Conservation (phyloP, 2,797 vertebrate species). For the Cephalopachus bancanus region DNA sequence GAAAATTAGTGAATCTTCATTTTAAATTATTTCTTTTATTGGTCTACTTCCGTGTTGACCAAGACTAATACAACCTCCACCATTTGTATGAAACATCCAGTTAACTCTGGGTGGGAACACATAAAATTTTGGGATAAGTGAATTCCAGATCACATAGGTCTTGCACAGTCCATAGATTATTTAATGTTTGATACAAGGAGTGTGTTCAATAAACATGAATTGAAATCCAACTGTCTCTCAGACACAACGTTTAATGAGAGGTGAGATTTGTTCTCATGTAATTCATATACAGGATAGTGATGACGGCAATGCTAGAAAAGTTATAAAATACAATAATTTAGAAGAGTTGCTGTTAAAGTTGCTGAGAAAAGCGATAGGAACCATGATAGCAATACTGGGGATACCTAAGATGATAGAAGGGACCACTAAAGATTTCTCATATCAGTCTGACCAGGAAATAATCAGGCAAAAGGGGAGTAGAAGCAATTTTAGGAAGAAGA, state of each 20-base stretch:
- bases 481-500: neutral
- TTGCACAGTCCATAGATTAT: neutral
- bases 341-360: neutral
- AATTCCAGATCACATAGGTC: neutral
- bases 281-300: neutral
- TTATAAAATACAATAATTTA: neutral
- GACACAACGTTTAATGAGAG: neutral
- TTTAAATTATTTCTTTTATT: neutral
- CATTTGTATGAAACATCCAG: neutral
- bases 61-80: neutral
- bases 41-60: neutral
- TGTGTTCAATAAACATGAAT: neutral
- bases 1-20: neutral
- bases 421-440: neutral
- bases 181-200: neutral
- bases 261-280: neutral
- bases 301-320: neutral
- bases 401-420: neutral
- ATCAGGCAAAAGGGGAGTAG: neutral
- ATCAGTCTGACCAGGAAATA: neutral
- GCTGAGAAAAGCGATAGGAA: neutral
- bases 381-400: neutral
- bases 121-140: conserved; percentile 1
- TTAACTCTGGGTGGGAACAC: neutral
- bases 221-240: conserved; percentile 2